These are phyloP conservation scores for Lates calcarifer DNA, from an alignment of 2,113 vertebrate species.

Conservation along the genomic window DNA sequence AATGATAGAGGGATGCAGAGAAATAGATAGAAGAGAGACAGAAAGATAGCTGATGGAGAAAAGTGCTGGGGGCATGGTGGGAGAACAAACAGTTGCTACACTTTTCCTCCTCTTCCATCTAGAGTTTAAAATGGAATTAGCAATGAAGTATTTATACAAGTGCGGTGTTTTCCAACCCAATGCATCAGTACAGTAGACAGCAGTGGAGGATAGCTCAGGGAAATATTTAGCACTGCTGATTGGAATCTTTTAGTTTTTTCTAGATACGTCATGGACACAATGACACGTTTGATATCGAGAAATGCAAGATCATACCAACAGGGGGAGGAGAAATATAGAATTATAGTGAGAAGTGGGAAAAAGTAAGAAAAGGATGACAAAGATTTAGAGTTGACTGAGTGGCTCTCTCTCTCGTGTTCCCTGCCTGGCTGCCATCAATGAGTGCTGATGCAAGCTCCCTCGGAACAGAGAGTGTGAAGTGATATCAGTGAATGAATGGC, in stretches of 20 bases:
- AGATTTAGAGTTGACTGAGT: conserved; percentile 29
- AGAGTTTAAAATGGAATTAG: conserved; percentile 73
- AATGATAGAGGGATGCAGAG: conserved; percentile 14
- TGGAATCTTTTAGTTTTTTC: background rate
- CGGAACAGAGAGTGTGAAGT: conserved; percentile 32
- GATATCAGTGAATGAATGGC: conserved; percentile 48
- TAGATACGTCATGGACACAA: conserved; percentile 2
- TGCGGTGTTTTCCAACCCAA: conserved; percentile 59
- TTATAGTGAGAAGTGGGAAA: background rate
- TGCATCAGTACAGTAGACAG: conserved; percentile 44
- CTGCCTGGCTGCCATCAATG: conserved; percentile 22
- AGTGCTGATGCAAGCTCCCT: conserved; percentile 51
- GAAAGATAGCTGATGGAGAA: conserved; percentile 33
- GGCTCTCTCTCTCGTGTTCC: conserved; percentile 17
- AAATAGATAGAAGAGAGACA: conserved; percentile 18
- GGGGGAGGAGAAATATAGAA: background rate
- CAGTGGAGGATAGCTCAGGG: background rate
- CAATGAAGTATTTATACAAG: conserved; percentile 74
- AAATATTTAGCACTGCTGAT: conserved; percentile 7
- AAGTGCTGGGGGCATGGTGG: conserved; percentile 29
- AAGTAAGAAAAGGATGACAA: conserved; percentile 21
- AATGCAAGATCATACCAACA: conserved; percentile 2
- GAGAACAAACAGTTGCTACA: conserved; percentile 51
- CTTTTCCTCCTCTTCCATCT: conserved; percentile 41
- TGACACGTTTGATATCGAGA: background rate